Base-by-base conservation (phyloP, 2,113 vertebrate species). In the Malurus alboscapulatus region DNA sequence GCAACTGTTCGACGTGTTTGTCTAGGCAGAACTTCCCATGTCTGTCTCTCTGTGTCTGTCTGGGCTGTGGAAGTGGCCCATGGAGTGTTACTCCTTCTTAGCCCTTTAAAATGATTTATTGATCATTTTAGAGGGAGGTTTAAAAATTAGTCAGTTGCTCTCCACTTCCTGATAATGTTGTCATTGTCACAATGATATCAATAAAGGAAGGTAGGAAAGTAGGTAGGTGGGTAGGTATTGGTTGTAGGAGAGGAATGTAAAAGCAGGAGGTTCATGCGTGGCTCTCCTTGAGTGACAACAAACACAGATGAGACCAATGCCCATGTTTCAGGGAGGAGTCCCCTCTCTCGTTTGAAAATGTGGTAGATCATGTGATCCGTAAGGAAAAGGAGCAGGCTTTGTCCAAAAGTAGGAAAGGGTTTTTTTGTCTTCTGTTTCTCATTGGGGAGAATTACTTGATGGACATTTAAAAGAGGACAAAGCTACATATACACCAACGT, bases 301-400 rank as follows among this genome's bases (percentile, higher is more conserved):
- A 19, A 8, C 11, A 2, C 1, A 5, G 38, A 12, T 57, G 63
- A 78, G 22, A 54, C n/a, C 8, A 8, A 4, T 8, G 4, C 16
- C 14, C 5, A 0, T 29, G 18, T 80, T 67, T 58, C 7, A 18
- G 22, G 40, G 12, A 24, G 15, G 9, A 63, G 5, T 13, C 4
- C 0, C 58, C 21, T 2, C 19, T 53, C 16, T 36, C 2, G 0
- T 59, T 44, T 38, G 32, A 74, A 84, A 71, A 30, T 2, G 1
- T 14, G n/a, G 48, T 1, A 10, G 42, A 25, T 76, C 17, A 26
- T 50, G 10, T 0, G 8, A 10, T 66, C 22, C 51, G 59, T 38
- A 21, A 73, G 14, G 54, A 57, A 81, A 87, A 79, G 26, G 18
- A 54, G 57, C 5, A 4, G 9, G 19, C 27, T 50, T 44, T 47